Conservation (phyloP, 1,140 invertebrate genomes). For the Ectropis grisescens region DNA sequence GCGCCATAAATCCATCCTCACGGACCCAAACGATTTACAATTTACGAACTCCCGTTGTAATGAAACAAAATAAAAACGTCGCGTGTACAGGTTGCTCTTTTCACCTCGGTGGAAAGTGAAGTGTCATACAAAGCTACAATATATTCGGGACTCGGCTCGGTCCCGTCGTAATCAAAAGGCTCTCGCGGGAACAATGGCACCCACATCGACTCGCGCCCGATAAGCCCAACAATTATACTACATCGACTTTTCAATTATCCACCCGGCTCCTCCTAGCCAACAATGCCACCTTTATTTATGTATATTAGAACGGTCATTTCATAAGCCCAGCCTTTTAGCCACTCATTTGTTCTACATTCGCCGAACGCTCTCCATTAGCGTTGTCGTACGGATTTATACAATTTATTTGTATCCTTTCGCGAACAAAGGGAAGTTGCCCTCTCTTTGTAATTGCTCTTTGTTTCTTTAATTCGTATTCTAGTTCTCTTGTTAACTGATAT, state of each 20-base stretch:
- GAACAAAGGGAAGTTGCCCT: too few species aligned
- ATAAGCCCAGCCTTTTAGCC: constrained; percentile 32
- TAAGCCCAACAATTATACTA: constrained; percentile 68
- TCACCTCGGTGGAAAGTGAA: constrained; percentile 49
- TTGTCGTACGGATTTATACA: too few species aligned
- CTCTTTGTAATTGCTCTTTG: too few species aligned
- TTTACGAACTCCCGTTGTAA: too few species aligned
- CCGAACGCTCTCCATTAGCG: constrained; percentile 1
- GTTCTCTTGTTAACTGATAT: too few species aligned
- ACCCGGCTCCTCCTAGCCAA: constrained; percentile 49
- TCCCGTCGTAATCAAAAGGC: constrained; percentile 58
- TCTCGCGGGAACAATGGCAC: constrained; percentile 62
- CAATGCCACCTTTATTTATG: constrained; percentile 63
- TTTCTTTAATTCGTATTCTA: too few species aligned
- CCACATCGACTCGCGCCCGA: constrained; percentile 58
- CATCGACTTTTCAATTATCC: constrained; percentile 69
- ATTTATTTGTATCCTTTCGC: too few species aligned
- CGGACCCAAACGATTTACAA: too few species aligned
- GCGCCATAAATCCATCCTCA: too few species aligned
- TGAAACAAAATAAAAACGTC: constrained; percentile 15
- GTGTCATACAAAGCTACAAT: constrained; percentile 62
- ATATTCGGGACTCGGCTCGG: constrained; percentile 46
- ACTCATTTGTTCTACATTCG: constrained; percentile 15
- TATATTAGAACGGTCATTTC: constrained; percentile 64
- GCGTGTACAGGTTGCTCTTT: constrained; percentile 31